These are phyloP conservation scores for Tetragnatha versicolor DNA, from an alignment of 1,140 invertebrate genomes.

Conservation along the genomic window DNA sequence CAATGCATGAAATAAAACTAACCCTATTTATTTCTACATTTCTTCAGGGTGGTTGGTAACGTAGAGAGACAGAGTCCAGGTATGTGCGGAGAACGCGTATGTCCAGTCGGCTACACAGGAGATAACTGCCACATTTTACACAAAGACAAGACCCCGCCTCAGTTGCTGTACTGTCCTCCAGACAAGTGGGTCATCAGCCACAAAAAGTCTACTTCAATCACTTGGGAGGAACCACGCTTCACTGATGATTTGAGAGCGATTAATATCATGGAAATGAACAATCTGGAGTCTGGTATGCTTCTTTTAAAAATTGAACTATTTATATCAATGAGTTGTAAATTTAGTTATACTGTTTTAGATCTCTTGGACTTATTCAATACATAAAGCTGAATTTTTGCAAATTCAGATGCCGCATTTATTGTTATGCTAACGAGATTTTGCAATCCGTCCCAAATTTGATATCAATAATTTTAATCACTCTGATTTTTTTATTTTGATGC, in stretches of 20 bases:
- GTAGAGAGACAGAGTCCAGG: constrained; percentile 89
- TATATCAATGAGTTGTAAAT: too few species aligned
- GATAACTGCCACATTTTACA: constrained; percentile 83
- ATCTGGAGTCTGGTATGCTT: constrained; percentile 81
- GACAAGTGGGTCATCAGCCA: constrained; percentile 93
- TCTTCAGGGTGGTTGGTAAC: constrained; percentile 76
- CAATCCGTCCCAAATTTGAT: too few species aligned
- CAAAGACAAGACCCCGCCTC: constrained; percentile 84
- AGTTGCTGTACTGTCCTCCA: constrained; percentile 87
- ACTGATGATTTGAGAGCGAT: constrained; percentile 84
- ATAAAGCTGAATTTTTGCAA: too few species aligned
- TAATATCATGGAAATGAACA: constrained; percentile 79
- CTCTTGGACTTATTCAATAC: too few species aligned
- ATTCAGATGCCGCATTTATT: background rate
- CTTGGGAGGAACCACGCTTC: constrained; percentile 94
- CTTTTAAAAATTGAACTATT: background rate
- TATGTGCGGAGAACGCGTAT: constrained; percentile 85
- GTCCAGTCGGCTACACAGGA: constrained; percentile 83
- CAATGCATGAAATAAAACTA: background rate
- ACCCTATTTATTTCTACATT: background rate
- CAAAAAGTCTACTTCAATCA: constrained; percentile 88
- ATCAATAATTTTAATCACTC: too few species aligned
- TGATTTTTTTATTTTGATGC: too few species aligned
- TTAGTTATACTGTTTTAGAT: too few species aligned
- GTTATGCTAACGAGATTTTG: too few species aligned